These are phyloP conservation scores for Noturus placidus DNA, from an alignment of 2,113 vertebrate species.

Conservation along the genomic window DNA sequence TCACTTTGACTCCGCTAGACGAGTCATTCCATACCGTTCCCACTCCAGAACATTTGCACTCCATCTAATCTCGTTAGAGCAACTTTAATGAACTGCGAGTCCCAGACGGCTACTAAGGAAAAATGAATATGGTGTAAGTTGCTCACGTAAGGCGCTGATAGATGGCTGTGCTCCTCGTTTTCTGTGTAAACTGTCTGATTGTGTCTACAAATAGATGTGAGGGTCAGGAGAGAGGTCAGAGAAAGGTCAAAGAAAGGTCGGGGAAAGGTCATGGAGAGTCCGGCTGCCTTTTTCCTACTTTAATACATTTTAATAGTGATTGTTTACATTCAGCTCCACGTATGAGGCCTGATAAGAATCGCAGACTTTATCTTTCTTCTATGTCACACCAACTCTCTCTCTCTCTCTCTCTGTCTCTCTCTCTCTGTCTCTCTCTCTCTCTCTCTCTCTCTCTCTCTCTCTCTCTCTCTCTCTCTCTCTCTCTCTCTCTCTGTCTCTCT, in stretches of 20 bases:
- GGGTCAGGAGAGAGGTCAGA: conserved; percentile 30
- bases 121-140: conserved; percentile 54
- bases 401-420: neutral
- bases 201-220: conserved; percentile 55
- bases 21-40: conserved; percentile 29
- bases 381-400: neutral
- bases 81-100: conserved; percentile 58
- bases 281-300: neutral
- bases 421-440: neutral
- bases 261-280: neutral
- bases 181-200: conserved; percentile 47
- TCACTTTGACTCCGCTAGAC: conserved; percentile 7
- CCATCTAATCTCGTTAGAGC: conserved; percentile 55
- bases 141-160: conserved; percentile 50
- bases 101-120: conserved; percentile 56
- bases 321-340: conserved; percentile 10
- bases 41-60: conserved; percentile 49
- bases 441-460: neutral
- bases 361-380: neutral
- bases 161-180: conserved; percentile 33
- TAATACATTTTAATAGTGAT: neutral
- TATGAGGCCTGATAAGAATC: neutral
- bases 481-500: neutral
- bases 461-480: neutral
- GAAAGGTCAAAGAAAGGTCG: conserved; percentile 36